These are phyloP conservation scores for Shargacucullia verbasci DNA, from an alignment of 2,888 invertebrate species.

Conservation along the genomic window DNA sequence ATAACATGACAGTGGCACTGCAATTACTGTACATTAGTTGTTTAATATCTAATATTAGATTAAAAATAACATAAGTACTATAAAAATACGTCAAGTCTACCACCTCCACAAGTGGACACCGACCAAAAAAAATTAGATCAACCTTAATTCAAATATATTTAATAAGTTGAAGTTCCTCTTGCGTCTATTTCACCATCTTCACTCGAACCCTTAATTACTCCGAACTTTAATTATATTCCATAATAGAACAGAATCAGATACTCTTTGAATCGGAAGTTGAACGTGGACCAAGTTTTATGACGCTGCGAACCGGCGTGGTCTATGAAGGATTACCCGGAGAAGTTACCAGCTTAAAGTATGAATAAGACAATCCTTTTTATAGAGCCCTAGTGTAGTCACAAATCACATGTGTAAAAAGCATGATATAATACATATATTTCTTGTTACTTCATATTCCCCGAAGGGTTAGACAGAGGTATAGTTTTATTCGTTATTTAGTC, in stretches of 20 bases:
- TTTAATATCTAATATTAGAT: too few species aligned
- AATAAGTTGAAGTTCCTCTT: conserved; percentile 10
- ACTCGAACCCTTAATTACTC: conserved; percentile 48
- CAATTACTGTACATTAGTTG: too few species aligned
- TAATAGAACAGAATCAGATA: conserved; percentile 38
- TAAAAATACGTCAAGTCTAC: too few species aligned
- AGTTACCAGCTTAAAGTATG: conserved; percentile 39
- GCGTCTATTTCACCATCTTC: conserved; percentile 22
- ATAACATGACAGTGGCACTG: background rate
- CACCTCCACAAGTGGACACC: too few species aligned
- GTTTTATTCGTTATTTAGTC: too few species aligned
- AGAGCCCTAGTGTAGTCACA: background rate
- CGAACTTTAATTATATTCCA: conserved; percentile 64
- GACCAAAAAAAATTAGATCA: conserved; percentile 4
- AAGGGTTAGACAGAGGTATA: too few species aligned
- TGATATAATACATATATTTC: too few species aligned
- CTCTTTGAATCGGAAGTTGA: conserved; percentile 69
- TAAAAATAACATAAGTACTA: too few species aligned
- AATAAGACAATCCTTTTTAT: conserved; percentile 12
- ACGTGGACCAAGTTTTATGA: conserved; percentile 56
- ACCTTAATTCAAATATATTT: conserved; percentile 10
- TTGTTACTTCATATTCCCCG: too few species aligned
- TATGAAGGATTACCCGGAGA: conserved; percentile 72
- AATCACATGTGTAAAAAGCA: too few species aligned
- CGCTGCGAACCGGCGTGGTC: conserved; percentile 55